Evolutionary conservation across 2,113 vertebrate genomes (phyloP), one percentile per base, ranked within the genome.

Genomic region (Neodon shergylaensis): DNA sequence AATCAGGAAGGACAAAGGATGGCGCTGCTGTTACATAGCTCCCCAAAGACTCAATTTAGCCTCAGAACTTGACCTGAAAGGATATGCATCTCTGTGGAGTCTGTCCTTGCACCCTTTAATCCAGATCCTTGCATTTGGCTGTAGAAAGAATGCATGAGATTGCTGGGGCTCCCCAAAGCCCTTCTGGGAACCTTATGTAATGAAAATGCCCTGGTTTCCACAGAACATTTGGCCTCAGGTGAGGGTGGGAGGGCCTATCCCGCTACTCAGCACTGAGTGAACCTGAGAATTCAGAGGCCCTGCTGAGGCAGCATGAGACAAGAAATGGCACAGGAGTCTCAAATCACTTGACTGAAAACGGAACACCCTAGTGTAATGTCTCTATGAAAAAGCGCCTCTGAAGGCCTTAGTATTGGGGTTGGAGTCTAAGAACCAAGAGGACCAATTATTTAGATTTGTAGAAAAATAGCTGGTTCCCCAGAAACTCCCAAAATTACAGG

Each of bases 201-300:
- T 61, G 52, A 54, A 73, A 70, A 31, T 47, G 19, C 44, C 63
- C 82, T 78, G 61, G 1, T 63, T 79, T 14, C 66, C n/a, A 54
- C 1, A 44, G 8, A 19, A 36, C 49, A 7, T 13, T 28, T 52
- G 76, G 28, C 70, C 39, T 65, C 16, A 61, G 49, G 65, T 33
- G 14, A 82, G 61, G 44, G 6, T 21, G 7, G 13, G 9, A 7
- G 1, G 24, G 17, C n/a, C 0, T 8, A 28, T 16, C 24, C 0
- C 22, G 3, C 47, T 21, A 49, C 31, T 73, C 9, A 16, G 44
- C 33, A 42, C 44, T 22, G 9, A 70, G 17, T 68, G 19, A 63
- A 8, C 65, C 52, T 73, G 82, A 82, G 78, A 90, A 47, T 47
- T 13, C 87, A 88, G 78, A 81, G 88, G 26, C n/a, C 9, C 52